phyloP scores from a whole-genome alignment of 2,113 vertebrate species.

The Sinocyclocheilus anshuiensis region DNA sequence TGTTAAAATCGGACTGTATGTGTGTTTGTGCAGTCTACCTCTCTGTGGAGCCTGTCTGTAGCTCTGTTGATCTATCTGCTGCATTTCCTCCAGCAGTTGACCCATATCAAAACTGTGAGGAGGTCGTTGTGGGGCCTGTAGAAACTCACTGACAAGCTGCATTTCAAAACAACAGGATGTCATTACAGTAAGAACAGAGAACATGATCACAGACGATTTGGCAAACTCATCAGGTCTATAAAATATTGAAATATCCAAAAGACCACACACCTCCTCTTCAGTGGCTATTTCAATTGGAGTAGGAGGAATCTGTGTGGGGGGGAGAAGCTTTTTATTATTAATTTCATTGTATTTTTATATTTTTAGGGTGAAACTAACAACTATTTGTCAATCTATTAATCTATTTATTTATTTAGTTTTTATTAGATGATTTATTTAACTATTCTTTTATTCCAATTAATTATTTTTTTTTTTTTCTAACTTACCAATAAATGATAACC shows the following conservation, averaged over 20 bases:
- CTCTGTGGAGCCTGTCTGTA: slow-evolving; percentile 93
- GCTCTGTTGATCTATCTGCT: slow-evolving; percentile 95
- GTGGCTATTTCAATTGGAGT: slow-evolving; percentile 88
- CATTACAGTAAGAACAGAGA: not conserved
- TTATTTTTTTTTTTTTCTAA: not conserved
- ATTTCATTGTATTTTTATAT: not conserved
- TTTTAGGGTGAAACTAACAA: not conserved
- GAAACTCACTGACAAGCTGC: slow-evolving; percentile 94
- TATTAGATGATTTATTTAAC: no score
- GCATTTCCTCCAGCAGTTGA: slow-evolving; percentile 96
- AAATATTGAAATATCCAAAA: not conserved
- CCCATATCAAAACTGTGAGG: slow-evolving; percentile 98
- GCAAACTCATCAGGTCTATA: not conserved
- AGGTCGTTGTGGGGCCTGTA: slow-evolving; percentile 86
- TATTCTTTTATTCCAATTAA: no score
- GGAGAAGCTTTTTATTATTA: not conserved
- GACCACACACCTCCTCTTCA: slow-evolving; percentile 87
- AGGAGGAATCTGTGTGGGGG: slow-evolving; percentile 80
- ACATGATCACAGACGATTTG: not conserved
- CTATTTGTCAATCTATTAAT: not conserved
- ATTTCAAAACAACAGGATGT: slow-evolving; percentile 28
- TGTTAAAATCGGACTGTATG: not conserved
- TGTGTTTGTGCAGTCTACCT: slow-evolving; percentile 74
- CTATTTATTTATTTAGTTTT: no score
- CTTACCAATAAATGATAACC: not conserved